Base-by-base conservation (phyloP, 2,113 vertebrate genomes). In the Copsychus sechellarum region DNA sequence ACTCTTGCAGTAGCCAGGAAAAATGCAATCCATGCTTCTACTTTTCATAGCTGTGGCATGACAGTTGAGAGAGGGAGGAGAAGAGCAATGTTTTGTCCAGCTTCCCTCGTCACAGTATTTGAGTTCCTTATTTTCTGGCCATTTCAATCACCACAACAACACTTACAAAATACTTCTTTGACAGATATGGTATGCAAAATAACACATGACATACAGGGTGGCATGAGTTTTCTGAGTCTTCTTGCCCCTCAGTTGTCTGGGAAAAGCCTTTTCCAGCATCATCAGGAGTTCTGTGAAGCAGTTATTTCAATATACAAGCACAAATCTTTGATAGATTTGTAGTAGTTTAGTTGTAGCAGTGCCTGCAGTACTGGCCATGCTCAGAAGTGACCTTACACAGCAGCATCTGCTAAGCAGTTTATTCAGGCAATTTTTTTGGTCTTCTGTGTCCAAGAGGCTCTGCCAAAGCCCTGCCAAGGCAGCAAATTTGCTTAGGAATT, bases 401-500 rank as follows among this genome's bases (percentile, higher is more conserved):
- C 79, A 95, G 36, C 34, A 81, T 93, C 56, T 92, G 60, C 72
- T 89, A 94, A 86, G 50, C 9, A 31, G 36, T 92, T 88, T 86
- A 86, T 29, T 65, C 33, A 88, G 61, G 47, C 82, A 93, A 11
- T 70, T 38, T 22, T 83, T 89, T 34, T 47, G 23, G 67, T 38
- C 80, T 92, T 84, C 50, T 81, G 7, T 67, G 43, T 82, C 36
- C 47, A 56, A 83, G 22, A 47, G 34, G 53, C 77, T 88, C 76
- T 79, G 61, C 74, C 83, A 91, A 81, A 86, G 28, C 53, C 12
- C 40, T 79, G 74, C 81, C 78, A 95, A 85, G 45, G 60, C 90
- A 97, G 86, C 66, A 69, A 58, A 95, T 91, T 92, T 91, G 28
- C 34, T 94, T 53, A 53, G 64, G 53, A 95, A 90, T 78, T 96